phyloP scores from a whole-genome alignment of 2,797 vertebrate genomes.

The Myripristis jacobus region DNA sequence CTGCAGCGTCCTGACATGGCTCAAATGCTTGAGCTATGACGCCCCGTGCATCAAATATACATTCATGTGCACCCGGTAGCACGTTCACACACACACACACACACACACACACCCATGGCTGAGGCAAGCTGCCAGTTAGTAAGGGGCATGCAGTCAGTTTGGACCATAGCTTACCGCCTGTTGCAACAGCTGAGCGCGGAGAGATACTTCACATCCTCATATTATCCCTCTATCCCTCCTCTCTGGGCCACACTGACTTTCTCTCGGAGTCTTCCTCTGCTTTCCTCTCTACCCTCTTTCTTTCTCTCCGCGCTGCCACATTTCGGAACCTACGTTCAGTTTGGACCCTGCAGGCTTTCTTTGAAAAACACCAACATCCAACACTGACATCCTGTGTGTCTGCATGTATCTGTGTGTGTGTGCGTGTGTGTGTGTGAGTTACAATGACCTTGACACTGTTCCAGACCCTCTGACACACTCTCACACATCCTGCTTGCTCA shows the following conservation, averaged over 20 bases:
- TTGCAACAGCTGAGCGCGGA: conserved; percentile 74
- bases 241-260: neutral
- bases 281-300: neutral
- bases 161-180: conserved; percentile 51
- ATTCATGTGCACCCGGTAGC: conserved; percentile 5
- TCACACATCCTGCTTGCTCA: conserved; percentile 74
- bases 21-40: conserved; percentile 38
- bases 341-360: conserved; percentile 40
- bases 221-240: conserved; percentile 7
- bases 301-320: neutral
- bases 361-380: conserved; percentile 41
- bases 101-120: conserved; percentile 11
- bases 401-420: no score
- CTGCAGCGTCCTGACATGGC: conserved; percentile 14
- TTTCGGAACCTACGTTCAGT: neutral
- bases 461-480: conserved; percentile 67
- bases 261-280: neutral
- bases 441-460: conserved; percentile 75
- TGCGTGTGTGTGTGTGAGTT: conserved; percentile 33
- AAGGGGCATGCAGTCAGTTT: conserved; percentile 40
- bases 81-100: no score
- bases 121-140: conserved; percentile 32
- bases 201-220: conserved; percentile 58
- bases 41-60: conserved; percentile 33
- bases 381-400: conserved; percentile 55